A percentile compares a stretch with the other conserved stretches of the same genome.
Conservation (phyloP, 2,113 vertebrate species). For the Microcebus murinus region DNA sequence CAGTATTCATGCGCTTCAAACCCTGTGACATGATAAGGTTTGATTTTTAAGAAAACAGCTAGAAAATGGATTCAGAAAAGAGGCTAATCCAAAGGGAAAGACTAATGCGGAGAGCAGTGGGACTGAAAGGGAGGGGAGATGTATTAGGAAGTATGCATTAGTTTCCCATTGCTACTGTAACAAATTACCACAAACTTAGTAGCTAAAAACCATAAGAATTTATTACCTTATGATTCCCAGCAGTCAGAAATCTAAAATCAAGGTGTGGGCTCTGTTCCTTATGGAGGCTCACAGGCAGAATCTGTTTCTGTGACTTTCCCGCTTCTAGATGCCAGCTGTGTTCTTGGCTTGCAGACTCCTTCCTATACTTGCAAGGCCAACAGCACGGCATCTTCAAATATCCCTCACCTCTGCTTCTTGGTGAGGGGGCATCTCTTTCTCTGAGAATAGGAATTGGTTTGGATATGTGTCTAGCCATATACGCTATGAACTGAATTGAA, state of each 20-base stretch:
- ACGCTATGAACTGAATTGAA: background rate
- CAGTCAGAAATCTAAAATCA: background rate
- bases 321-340: background rate
- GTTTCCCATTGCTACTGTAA: background rate
- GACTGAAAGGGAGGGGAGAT: background rate
- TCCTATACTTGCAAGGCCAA: background rate
- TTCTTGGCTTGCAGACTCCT: background rate
- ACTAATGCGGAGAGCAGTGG: background rate
- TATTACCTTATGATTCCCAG: background rate
- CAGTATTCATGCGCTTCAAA: background rate
- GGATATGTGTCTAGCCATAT: background rate
- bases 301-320: background rate
- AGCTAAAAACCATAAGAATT: background rate
- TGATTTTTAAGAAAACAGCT: slow-evolving; percentile 23
- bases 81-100: background rate
- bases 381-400: background rate
- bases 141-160: background rate
- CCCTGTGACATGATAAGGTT: background rate
- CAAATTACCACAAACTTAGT: background rate
- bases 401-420: background rate
- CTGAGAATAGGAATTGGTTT: background rate
- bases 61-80: slow-evolving; percentile 32
- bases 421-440: background rate
- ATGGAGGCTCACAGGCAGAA: background rate
- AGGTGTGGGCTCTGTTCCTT: background rate